Conservation (phyloP, 2,797 vertebrate genomes). For the Coregonus sp. region DNA sequence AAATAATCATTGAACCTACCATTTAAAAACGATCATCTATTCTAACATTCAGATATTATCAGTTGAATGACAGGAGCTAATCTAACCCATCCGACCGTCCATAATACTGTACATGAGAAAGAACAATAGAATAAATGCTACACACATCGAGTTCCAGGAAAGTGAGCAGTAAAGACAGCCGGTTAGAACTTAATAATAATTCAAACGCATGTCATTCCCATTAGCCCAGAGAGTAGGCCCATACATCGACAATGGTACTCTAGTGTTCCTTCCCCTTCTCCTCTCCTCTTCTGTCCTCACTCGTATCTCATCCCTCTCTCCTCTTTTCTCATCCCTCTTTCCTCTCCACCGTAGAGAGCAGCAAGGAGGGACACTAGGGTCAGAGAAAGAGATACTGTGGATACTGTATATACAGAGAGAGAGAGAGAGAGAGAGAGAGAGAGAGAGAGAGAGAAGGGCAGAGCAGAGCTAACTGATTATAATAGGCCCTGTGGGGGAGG, state of each 20-base stretch:
- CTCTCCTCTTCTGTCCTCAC: slow-evolving; percentile 23
- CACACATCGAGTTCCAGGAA: slow-evolving; percentile 54
- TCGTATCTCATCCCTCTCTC: slow-evolving; percentile 13
- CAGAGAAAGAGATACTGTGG: slow-evolving; percentile 32
- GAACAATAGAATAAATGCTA: slow-evolving; percentile 57
- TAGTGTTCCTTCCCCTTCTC: slow-evolving; percentile 37
- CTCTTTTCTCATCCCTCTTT: slow-evolving; percentile 24
- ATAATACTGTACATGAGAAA: slow-evolving; percentile 60
- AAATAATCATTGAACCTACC: too few relatives aligned
- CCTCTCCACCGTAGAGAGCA: slow-evolving; percentile 23
- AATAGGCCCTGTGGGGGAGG: slow-evolving; percentile 51
- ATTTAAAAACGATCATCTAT: slow-evolving; percentile 24
- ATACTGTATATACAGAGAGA: too few relatives aligned
- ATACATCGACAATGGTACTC: slow-evolving; percentile 78
- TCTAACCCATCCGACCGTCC: slow-evolving; percentile 31
- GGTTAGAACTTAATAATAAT: slow-evolving; percentile 79
- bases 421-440: too few relatives aligned
- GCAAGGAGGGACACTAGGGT: slow-evolving; percentile 27
- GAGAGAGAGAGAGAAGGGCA: too few relatives aligned
- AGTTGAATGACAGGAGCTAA: not conserved
- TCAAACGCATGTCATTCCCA: slow-evolving; percentile 80
- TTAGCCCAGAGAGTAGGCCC: slow-evolving; percentile 68
- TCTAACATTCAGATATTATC: slow-evolving; percentile 28
- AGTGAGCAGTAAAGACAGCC: slow-evolving; percentile 68
- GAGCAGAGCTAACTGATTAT: slow-evolving; percentile 43